A percentile compares a stretch with the other conserved stretches of the same genome.
Conservation (phyloP, 1,140 invertebrate genomes). For the Drosophila suzukii region DNA sequence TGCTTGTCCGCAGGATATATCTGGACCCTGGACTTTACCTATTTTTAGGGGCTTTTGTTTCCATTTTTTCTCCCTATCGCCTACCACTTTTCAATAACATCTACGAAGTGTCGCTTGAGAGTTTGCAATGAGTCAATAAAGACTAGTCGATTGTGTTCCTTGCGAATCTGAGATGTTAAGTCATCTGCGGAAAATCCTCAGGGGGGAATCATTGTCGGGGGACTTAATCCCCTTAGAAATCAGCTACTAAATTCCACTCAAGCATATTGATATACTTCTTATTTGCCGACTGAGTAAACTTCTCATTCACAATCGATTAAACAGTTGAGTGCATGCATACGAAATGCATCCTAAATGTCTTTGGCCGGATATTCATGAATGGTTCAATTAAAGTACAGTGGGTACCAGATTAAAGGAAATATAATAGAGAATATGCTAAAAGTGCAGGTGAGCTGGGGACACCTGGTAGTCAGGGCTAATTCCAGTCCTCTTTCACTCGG, state of each 20-base stretch:
- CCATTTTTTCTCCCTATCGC: background rate
- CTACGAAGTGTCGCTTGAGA: conserved; percentile 7
- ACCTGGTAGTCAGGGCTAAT: conserved; percentile 43
- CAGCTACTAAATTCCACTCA: conserved; percentile 6
- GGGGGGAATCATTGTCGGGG: background rate
- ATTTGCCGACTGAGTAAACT: conserved; percentile 5
- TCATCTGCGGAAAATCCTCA: conserved; percentile 27
- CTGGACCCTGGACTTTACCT: conserved; percentile 6
- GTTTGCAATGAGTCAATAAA: conserved; percentile 27
- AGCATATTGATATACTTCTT: conserved; percentile 17
- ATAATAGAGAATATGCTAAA: background rate
- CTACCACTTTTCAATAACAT: conserved; percentile 40
- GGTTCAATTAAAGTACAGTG: background rate
- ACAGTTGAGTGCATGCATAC: conserved; percentile 3
- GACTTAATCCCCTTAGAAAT: conserved; percentile 8
- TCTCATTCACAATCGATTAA: conserved; percentile 38
- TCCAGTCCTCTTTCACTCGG: conserved; percentile 4
- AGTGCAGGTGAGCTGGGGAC: background rate
- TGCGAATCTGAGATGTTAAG: conserved; percentile 20
- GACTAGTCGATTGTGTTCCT: conserved; percentile 17
- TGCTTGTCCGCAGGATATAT: conserved; percentile 33
- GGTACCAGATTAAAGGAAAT: background rate
- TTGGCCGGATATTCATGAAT: background rate
- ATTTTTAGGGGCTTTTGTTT: conserved; percentile 7
- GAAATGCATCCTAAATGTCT: conserved; percentile 3